Percentiles rank a stretch among this genome's conserved stretches.
phyloP scores from a whole-genome alignment of 1,140 invertebrate species.

The Asbolus verrucosus region DNA sequence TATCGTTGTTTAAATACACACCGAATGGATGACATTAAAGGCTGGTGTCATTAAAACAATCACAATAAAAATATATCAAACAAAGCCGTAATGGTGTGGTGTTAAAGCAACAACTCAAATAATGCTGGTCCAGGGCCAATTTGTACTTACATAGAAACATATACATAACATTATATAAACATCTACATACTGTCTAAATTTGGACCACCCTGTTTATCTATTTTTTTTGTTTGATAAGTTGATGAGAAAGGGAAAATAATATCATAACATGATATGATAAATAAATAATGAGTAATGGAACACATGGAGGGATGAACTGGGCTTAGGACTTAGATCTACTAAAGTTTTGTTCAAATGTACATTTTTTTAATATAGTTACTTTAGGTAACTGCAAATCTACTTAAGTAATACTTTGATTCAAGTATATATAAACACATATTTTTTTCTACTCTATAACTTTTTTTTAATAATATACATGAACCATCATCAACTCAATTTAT shows the following conservation, averaged over 20 bases:
- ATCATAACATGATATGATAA: constrained; percentile 17
- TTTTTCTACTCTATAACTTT: constrained; percentile 39
- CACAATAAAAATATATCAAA: background rate
- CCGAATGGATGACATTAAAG: constrained; percentile 37
- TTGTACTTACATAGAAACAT: constrained; percentile 49
- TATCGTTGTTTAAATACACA: constrained; percentile 45
- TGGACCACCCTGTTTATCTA: constrained; percentile 44
- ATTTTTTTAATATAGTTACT: constrained; percentile 46
- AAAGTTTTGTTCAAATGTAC: constrained; percentile 48
- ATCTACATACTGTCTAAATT: constrained; percentile 48
- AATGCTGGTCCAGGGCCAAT: constrained; percentile 20
- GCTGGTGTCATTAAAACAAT: constrained; percentile 11
- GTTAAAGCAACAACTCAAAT: constrained; percentile 16
- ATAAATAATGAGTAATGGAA: constrained; percentile 46
- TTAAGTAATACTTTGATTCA: constrained; percentile 50
- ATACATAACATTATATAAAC: constrained; percentile 46
- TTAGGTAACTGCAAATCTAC: constrained; percentile 50
- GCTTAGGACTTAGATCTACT: constrained; percentile 34
- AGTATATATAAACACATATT: constrained; percentile 44
- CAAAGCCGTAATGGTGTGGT: constrained; percentile 19
- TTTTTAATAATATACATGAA: constrained; percentile 36
- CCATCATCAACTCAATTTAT: constrained; percentile 27
- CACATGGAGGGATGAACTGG: constrained; percentile 51
- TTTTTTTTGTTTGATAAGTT: constrained; percentile 24
- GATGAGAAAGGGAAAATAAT: constrained; percentile 21